Evolutionary conservation across 2,888 invertebrate species (phyloP), one percentile per base, ranked within the genome.

Genomic region (Dasypogon diadema): DNA sequence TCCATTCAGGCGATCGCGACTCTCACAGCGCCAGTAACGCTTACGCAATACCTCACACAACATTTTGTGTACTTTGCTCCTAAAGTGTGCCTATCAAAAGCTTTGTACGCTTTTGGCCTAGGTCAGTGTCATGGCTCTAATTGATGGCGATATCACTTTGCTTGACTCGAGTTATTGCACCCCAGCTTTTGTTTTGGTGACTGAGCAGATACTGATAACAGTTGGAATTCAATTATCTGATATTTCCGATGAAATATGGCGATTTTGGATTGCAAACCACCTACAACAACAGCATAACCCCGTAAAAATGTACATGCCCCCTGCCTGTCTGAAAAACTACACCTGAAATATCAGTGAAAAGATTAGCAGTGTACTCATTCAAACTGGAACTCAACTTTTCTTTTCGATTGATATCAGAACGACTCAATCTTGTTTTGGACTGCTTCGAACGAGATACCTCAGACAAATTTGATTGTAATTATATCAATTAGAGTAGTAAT

Each of bases 381-480:
- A 37, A 24, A 65, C 46, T 46, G 60, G 46, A 65, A 46, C 12
- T 46, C 2, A 24, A 48, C 65, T 65, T 65, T 46, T 65, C 46
- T 14, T 48, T 65, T 46, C 65, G 46, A 46, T 63, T 37, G 63
- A 37, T 63, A 63, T 63, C 46, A 37, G 24, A 12, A 8, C n/a
- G 65, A 65, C 26, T 65, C 22, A 46, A 46, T 60, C 37, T 46
- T 46, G 24, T 48, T 34, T 48, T 24, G 48, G 12, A 4, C 14
- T 6, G 48, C 1, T 2, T 2, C n/a, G 22, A 24, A 14, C 21
- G 26, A n/a, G 24, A 22, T 16, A 65, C 48, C 24, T 24, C 65
- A 42, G 65, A 46, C 65, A 65, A 48, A 65, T 46, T 46, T 65
- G 46, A 65, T 24, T 42, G 65, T 46, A 65, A 65, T 65, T 65